Percentiles rank a stretch among this genome's conserved stretches.
Conservation (phyloP, 1,140 invertebrate genomes). For the Drosophila asahinai region DNA sequence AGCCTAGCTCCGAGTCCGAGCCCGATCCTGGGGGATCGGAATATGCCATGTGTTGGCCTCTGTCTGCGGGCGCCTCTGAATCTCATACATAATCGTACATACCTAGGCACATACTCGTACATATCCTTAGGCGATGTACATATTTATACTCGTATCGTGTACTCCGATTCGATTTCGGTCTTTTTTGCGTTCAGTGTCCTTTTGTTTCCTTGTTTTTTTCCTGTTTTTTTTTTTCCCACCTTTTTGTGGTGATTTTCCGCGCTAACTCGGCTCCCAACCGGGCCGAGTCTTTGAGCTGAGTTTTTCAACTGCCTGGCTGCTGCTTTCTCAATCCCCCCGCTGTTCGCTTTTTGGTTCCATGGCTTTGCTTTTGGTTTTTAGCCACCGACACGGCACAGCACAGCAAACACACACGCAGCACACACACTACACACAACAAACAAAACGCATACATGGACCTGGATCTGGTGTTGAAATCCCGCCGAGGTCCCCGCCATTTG, state of each 20-base stretch:
- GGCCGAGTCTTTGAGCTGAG: slow-evolving; percentile 34
- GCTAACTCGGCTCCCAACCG: slow-evolving; percentile 18
- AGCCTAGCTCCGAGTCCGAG: not conserved
- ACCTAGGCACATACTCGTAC: slow-evolving; percentile 31
- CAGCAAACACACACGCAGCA: not conserved
- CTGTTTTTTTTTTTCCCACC: not conserved
- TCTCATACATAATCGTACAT: slow-evolving; percentile 41
- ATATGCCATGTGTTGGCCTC: slow-evolving; percentile 37
- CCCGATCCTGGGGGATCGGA: not conserved
- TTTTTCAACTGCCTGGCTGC: slow-evolving; percentile 63
- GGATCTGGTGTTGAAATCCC: slow-evolving; percentile 15
- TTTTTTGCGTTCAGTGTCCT: slow-evolving; percentile 14
- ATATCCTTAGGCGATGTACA: slow-evolving; percentile 35
- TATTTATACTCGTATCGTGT: slow-evolving; percentile 38
- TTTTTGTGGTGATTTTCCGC: not conserved
- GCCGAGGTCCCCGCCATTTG: slow-evolving; percentile 47
- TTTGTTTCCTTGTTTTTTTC: slow-evolving; percentile 9
- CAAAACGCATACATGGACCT: slow-evolving; percentile 5
- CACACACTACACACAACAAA: slow-evolving; percentile 6
- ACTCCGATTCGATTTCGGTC: not conserved
- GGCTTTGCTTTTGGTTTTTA: slow-evolving; percentile 62
- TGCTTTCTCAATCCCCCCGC: slow-evolving; percentile 44
- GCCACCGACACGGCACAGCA: slow-evolving; percentile 31
- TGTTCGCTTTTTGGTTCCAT: slow-evolving; percentile 61
- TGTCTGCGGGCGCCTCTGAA: slow-evolving; percentile 60